Percentiles rank a stretch among this genome's conserved stretches.
Evolutionary conservation across 2,113 vertebrate species (phyloP).

Genomic region (Embiotoca jacksoni): DNA sequence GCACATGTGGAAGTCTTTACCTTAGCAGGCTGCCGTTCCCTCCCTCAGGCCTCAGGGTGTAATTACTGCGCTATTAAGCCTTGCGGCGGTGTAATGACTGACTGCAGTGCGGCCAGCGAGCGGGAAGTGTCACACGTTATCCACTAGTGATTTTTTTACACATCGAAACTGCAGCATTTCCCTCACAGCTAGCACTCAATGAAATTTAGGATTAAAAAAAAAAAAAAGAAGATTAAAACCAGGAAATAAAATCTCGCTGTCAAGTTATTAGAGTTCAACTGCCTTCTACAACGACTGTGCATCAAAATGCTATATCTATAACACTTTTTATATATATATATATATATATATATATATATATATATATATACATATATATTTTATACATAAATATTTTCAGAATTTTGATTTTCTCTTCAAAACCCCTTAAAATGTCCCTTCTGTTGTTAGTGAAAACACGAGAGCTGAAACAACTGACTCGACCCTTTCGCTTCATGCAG

Average conservation of each 20-base stretch:
- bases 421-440: conserved; percentile 51
- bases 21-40: conserved; percentile 54
- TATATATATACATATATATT: not conserved
- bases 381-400: too few relatives aligned
- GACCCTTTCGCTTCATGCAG: conserved; percentile 47
- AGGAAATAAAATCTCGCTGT: not conserved
- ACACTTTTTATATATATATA: not conserved
- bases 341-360: not conserved
- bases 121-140: conserved; percentile 63
- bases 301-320: not conserved
- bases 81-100: conserved; percentile 72
- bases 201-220: not conserved
- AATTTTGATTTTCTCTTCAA: conserved; percentile 24
- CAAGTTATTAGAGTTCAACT: not conserved
- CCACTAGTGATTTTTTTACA: conserved; percentile 25
- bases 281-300: not conserved
- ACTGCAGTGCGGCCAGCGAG: conserved; percentile 42
- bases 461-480: not conserved
- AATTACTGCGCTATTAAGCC: conserved; percentile 78
- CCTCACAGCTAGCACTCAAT: not conserved
- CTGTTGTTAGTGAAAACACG: not conserved
- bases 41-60: conserved; percentile 59
- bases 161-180: conserved; percentile 2
- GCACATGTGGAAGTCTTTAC: conserved; percentile 82
- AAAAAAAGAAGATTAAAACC: too few relatives aligned